Conservation (phyloP, 2,113 vertebrate species). For the Eublepharis macularius region DNA sequence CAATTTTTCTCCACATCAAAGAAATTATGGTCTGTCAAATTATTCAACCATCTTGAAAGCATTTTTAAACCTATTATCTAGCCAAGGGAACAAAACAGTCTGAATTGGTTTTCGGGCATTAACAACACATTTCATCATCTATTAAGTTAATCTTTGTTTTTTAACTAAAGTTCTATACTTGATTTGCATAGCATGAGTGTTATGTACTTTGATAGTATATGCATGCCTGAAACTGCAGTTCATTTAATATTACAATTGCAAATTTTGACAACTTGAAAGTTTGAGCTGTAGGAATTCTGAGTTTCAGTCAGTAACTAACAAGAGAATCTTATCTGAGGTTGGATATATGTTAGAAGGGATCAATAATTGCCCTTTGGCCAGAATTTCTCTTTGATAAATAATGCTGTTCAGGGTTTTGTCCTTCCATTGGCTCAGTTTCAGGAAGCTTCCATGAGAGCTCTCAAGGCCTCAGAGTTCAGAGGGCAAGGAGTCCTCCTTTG, state of each 20-base stretch:
- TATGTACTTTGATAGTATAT: not conserved
- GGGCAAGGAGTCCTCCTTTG: not conserved
- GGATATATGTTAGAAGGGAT: not conserved
- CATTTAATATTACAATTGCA: not conserved
- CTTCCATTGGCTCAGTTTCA: not conserved
- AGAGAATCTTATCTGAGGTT: not conserved
- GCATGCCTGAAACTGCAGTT: not conserved
- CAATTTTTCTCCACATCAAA: not conserved
- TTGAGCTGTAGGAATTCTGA: not conserved
- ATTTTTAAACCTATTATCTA: not conserved
- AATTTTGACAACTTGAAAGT: not conserved
- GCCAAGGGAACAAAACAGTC: not conserved
- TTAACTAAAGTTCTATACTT: not conserved
- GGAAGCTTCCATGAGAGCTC: too few relatives aligned
- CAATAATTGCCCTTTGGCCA: not conserved
- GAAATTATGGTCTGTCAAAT: not conserved
- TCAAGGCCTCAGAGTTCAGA: accelerated
- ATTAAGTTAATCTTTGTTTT: not conserved
- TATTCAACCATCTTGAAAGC: not conserved
- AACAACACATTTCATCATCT: not conserved
- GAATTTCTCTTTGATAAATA: not conserved
- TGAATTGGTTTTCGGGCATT: too few relatives aligned
- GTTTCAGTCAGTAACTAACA: not conserved
- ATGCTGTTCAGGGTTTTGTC: too few relatives aligned
- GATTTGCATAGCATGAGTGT: not conserved